A percentile compares a stretch with the other conserved stretches of the same genome.
Evolutionary conservation across 2,888 invertebrate species (phyloP).

Genomic region (Lasioglossum calceatum): DNA sequence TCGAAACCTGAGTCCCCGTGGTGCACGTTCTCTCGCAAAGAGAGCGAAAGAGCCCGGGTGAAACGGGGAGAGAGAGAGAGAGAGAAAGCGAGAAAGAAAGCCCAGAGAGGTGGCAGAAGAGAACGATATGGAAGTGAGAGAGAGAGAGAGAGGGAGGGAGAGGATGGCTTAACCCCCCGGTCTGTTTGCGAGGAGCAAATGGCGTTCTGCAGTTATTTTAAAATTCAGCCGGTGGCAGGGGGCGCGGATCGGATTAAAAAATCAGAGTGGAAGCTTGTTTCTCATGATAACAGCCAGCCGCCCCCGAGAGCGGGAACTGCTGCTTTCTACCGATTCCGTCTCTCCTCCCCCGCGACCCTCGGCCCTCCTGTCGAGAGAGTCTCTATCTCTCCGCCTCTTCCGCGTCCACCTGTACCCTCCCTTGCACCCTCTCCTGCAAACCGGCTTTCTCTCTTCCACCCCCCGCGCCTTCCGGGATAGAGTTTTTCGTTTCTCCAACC

Average conservation of each 20-base stretch:
- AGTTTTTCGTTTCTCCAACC: constrained; percentile 55
- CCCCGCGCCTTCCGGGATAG: constrained; percentile 28
- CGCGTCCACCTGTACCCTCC: constrained; percentile 53
- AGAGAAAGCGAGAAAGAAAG: constrained; percentile 38
- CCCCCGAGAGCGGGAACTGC: constrained; percentile 78
- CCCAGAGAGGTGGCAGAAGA: not conserved
- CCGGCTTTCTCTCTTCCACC: constrained; percentile 53
- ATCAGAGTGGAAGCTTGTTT: constrained; percentile 85
- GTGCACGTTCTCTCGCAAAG: constrained; percentile 27
- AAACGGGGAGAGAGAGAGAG: constrained; percentile 39
- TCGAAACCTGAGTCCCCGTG: constrained; percentile 19
- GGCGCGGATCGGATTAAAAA: constrained; percentile 85
- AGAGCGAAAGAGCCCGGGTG: constrained; percentile 1
- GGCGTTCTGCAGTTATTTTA: constrained; percentile 85
- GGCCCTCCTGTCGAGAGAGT: constrained; percentile 58
- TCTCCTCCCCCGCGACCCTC: constrained; percentile 61
- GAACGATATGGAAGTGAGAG: constrained; percentile 52
- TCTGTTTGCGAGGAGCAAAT: constrained; percentile 85
- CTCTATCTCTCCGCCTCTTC: constrained; percentile 68
- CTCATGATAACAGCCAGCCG: constrained; percentile 83
- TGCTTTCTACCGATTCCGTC: constrained; percentile 77
- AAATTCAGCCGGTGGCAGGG: constrained; percentile 82
- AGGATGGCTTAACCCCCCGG: constrained; percentile 78
- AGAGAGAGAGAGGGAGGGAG: constrained; percentile 48
- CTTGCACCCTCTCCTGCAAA: constrained; percentile 7